Conservation (phyloP, 2,888 invertebrate species). For the Agrochola lota region DNA sequence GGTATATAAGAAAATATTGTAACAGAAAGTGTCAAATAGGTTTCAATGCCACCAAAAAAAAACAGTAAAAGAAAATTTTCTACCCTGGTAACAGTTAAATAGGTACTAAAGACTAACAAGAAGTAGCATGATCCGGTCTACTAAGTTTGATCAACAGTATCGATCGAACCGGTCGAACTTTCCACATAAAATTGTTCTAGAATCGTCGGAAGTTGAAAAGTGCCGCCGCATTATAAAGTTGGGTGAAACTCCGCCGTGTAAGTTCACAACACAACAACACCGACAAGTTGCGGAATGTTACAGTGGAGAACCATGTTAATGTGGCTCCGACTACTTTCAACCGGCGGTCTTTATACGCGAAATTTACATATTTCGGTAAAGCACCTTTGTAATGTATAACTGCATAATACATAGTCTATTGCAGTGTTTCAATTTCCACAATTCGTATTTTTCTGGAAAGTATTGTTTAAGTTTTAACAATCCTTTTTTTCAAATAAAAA, state of each 20-base stretch:
- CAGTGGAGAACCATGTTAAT: slow-evolving; percentile 41
- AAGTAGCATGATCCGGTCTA: slow-evolving; percentile 9
- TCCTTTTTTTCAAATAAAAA: slow-evolving; percentile 2
- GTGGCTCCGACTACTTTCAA: slow-evolving; percentile 17
- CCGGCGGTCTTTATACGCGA: slow-evolving; percentile 13
- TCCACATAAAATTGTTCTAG: slow-evolving; percentile 15
- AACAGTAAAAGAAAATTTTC: background rate
- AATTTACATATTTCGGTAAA: slow-evolving; percentile 43
- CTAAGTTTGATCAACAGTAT: slow-evolving; percentile 44
- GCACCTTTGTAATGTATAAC: slow-evolving; percentile 23
- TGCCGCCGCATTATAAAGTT: slow-evolving; percentile 36
- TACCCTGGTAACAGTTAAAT: slow-evolving; percentile 2
- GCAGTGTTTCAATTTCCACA: background rate
- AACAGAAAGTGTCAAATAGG: background rate
- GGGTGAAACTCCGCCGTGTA: slow-evolving; percentile 10
- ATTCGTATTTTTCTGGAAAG: slow-evolving; percentile 7
- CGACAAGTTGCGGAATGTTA: slow-evolving; percentile 24
- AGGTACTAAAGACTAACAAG: slow-evolving; percentile 20
- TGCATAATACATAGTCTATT: slow-evolving; percentile 17
- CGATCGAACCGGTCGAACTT: slow-evolving; percentile 29
- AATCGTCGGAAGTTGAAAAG: slow-evolving; percentile 32
- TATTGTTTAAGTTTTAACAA: background rate
- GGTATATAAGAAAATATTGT: background rate
- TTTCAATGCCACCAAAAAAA: too few relatives aligned
- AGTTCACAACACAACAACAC: too few relatives aligned